Evolutionary conservation across 2,797 vertebrate genomes (phyloP), one percentile per base, ranked within the genome.

Genomic region (Octomys mimax): DNA sequence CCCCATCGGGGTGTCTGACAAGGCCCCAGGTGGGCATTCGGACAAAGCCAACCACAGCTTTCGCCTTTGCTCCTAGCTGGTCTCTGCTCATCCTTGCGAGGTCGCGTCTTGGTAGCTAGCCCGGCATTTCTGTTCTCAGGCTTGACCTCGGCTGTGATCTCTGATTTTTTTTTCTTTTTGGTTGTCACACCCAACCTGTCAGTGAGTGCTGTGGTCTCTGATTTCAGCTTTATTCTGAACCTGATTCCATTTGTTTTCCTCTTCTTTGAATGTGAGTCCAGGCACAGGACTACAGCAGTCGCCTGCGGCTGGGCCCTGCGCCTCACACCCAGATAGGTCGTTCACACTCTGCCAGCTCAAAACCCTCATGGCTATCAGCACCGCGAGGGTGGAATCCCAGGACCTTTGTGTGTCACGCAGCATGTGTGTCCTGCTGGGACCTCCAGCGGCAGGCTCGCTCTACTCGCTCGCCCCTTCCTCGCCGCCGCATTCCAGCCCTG

Each of bases 241-340:
- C 36, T 12, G 28, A 39, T 9, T 89, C 80, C 13, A 2, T 28
- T 2, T 36, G 31, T 39, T 39, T 33, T 52, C 5, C 13, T 52
- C 31, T 0, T 22, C 10, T 24, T 33, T 62, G 14, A 46, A 22
- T 12, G 0, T 4, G 6, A 70, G 31, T 16, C 19, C 5, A 66
- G 33, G 39, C 7, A n/a, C 2, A 59, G 21, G 4, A 7, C 6
- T 1, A 0, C 1, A 5, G 2, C 3, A 13, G 16, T 24, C 36
- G 46, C 33, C 22, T 82, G 26, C 54, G 12, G 3, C 7, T 2
- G 22, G 21, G 1, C 9, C 33, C 9, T 0, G 0, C 0, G 31
- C 31, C 52, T 46, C 16, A 26, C 1, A 13, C 8, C 6, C 19
- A 3, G 64, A 64, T 0, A 81, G 31, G 22, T 39, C 16, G 2